Base-by-base conservation (phyloP, 2,797 vertebrate genomes). In the Denticeps clupeoides region DNA sequence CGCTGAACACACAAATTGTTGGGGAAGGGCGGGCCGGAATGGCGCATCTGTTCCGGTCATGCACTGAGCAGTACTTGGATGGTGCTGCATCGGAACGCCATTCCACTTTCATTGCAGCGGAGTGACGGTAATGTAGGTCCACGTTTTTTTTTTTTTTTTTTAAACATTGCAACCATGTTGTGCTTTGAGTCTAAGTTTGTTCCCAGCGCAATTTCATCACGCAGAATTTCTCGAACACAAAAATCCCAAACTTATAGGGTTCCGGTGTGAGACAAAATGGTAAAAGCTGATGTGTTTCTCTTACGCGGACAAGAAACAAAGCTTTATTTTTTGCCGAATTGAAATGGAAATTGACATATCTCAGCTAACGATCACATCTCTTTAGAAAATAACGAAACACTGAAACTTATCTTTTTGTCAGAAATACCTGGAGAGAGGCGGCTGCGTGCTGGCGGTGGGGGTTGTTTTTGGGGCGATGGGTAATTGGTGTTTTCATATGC, bases 361-460 rank as follows among this genome's bases (percentile, higher is more conserved):
- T 32, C 6, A 45, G 52, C 33, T 60, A 51, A 63, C 49, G 49
- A 56, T 37, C 26, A 4, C 10, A 31, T 54, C 55, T 45, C 29
- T 40, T 15, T 29, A 33, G 11, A 27, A 15, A 27, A 47, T 45
- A 38, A 9, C 3, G 7, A 15, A 31, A 32, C 4, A 32, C 5
- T 32, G 6, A 15, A 12, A 13, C 6, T 13, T 31, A 28, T 1
- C 15, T 31, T n/a, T 32, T 4, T 15, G 12, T 7, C 4, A 32
- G 31, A 32, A 6, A 16, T 31, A 33, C 6, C 16, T 31, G 15
- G 2, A 15, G 31, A 33, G 6, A 33, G 31, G n/a, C n/a, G n/a
- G n/a, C n/a, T n/a, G n/a, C n/a, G n/a, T n/a, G n/a, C n/a, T n/a
- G n/a, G n/a, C n/a, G n/a, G n/a, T n/a, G n/a, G n/a, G n/a, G n/a